Evolutionary conservation across 35 echinoderm and acorn worm genomes (phyloP).

Genomic region (Apostichopus parvimensis): DNA sequence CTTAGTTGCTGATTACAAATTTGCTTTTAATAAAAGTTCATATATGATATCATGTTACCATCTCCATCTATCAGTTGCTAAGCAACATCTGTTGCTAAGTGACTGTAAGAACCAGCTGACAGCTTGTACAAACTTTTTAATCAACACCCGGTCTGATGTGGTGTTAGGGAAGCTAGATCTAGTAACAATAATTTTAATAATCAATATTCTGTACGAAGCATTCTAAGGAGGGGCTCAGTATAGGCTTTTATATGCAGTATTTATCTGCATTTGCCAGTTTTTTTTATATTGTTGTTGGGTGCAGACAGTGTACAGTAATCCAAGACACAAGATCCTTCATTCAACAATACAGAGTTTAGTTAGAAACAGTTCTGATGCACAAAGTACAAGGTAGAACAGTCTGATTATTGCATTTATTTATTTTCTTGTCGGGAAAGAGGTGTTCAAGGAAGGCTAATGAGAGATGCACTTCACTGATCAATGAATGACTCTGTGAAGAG

Average conservation of each 20-base stretch:
- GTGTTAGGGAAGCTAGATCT: too few relatives aligned
- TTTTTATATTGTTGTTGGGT: background rate
- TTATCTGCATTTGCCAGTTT: background rate
- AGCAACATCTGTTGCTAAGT: slow-evolving; percentile 21
- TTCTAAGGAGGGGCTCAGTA: background rate
- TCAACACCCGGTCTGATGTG: background rate
- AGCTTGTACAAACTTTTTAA: background rate
- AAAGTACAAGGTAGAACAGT: too few relatives aligned
- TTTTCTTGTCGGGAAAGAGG: too few relatives aligned
- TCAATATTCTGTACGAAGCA: background rate
- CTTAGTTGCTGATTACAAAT: slow-evolving; percentile 7
- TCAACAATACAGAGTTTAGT: background rate
- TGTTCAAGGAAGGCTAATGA: too few relatives aligned
- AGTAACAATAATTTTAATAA: background rate
- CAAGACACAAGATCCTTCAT: background rate
- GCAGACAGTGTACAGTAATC: background rate
- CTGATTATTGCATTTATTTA: too few relatives aligned
- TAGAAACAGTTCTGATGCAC: background rate
- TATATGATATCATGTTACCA: background rate
- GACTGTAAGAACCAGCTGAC: slow-evolving; percentile 36
- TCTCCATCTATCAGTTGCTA: slow-evolving; percentile 5
- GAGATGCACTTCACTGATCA: too few relatives aligned
- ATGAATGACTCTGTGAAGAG: too few relatives aligned
- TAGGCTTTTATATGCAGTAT: too few relatives aligned
- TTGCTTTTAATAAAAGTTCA: slow-evolving; percentile 39